These are phyloP conservation scores for Perca fluviatilis DNA, from an alignment of 2,113 vertebrate genomes.

Conservation along the genomic window DNA sequence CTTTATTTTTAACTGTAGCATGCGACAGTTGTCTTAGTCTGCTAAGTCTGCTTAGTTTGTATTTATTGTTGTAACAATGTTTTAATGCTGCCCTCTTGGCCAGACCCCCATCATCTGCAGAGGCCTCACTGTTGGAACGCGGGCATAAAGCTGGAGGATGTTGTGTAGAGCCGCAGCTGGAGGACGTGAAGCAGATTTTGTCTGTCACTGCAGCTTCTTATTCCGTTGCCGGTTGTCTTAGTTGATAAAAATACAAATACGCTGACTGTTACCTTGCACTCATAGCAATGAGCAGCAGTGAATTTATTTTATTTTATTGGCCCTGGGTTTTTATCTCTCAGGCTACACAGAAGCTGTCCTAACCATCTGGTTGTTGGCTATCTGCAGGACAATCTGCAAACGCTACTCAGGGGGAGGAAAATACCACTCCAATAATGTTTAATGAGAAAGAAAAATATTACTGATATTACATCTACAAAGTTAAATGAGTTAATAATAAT, in stretches of 20 bases:
- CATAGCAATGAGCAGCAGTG: background rate
- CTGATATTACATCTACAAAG: background rate
- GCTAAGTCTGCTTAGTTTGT: background rate
- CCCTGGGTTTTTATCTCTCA: background rate
- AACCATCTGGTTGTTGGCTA: background rate
- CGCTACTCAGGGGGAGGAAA: too few species aligned
- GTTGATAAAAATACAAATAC: background rate
- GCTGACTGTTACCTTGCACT: background rate
- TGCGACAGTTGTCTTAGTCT: background rate
- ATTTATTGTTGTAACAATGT: background rate
- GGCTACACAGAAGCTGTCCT: background rate
- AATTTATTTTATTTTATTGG: background rate
- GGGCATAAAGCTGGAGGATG: background rate
- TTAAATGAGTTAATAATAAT: background rate
- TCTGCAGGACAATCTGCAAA: background rate
- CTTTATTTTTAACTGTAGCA: background rate
- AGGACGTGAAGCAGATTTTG: background rate
- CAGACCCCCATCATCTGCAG: background rate
- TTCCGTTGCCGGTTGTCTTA: background rate
- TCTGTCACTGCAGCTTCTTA: background rate
- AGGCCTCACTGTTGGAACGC: conserved; percentile 3
- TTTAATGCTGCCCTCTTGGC: background rate
- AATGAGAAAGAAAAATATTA: too few species aligned
- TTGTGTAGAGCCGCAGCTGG: background rate
- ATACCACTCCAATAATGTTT: too few species aligned